Percentiles rank a stretch among this genome's conserved stretches.
Evolutionary conservation across 2,113 vertebrate species (phyloP).

Genomic region (Cepphus grylle): DNA sequence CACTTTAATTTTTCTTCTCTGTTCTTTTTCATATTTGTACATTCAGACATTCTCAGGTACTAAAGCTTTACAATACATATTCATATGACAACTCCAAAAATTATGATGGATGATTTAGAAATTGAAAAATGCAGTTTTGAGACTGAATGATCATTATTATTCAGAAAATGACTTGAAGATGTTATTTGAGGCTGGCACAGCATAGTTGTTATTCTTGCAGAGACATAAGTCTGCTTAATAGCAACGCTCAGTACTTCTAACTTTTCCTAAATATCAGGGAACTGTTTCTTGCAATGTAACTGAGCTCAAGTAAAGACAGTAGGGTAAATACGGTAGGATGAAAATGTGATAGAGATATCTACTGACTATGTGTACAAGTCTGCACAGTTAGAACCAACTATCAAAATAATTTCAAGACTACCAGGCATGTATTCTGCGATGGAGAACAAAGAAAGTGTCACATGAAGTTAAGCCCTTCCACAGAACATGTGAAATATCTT

Average conservation of each 20-base stretch:
- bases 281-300: background rate
- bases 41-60: background rate
- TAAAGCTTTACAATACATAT: background rate
- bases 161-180: background rate
- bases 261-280: background rate
- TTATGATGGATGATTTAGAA: constrained; percentile 7
- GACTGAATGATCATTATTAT: background rate
- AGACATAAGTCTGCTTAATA: background rate
- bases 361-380: background rate
- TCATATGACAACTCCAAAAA: background rate
- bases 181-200: background rate
- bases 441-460: background rate
- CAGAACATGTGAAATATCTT: background rate
- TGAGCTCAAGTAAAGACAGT: background rate
- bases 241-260: background rate
- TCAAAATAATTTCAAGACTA: background rate
- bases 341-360: background rate
- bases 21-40: background rate
- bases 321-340: background rate
- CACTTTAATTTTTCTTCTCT: background rate
- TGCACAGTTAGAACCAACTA: background rate
- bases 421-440: background rate
- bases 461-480: background rate
- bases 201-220: background rate
- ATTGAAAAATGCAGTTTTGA: constrained; percentile 5